These are phyloP conservation scores for Dolichallabes microphthalmus DNA, from an alignment of 2,113 vertebrate species.

Conservation along the genomic window DNA sequence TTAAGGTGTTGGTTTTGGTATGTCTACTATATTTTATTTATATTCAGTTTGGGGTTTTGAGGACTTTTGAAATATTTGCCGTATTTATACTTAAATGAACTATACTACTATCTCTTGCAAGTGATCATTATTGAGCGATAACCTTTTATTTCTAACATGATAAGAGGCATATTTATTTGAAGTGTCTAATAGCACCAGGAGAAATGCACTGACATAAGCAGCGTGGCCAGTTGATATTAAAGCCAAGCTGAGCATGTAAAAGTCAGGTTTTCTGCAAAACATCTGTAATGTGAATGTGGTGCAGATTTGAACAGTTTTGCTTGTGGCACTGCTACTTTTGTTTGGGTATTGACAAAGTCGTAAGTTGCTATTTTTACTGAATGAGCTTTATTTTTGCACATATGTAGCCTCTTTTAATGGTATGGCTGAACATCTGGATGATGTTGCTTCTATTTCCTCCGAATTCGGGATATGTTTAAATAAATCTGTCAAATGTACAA, in stretches of 20 bases:
- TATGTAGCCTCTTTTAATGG: conserved; percentile 39
- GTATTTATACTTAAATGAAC: conserved; percentile 15
- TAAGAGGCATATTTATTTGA: not conserved
- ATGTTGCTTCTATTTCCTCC: conserved; percentile 26
- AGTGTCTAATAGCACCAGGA: not conserved
- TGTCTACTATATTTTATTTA: conserved; percentile 21
- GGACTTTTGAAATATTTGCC: conserved; percentile 11
- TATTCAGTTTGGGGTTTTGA: conserved; percentile 8
- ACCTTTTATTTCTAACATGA: not conserved
- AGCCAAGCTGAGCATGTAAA: not conserved
- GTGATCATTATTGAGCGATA: not conserved
- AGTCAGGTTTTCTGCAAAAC: not conserved
- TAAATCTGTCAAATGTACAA: conserved; percentile 23
- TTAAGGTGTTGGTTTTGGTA: not conserved
- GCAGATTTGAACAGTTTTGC: conserved; percentile 6
- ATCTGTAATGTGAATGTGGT: not conserved
- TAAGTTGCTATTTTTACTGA: conserved; percentile 32
- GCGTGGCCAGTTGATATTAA: not conserved
- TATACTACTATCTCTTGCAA: not conserved
- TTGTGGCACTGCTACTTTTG: not conserved
- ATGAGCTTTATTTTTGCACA: conserved; percentile 41
- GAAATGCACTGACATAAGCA: conserved; percentile 13
- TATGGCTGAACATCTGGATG: conserved; percentile 22
- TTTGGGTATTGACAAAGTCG: conserved; percentile 14
- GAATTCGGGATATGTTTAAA: conserved; percentile 19